Evolutionary conservation across 2,113 vertebrate genomes (phyloP).

Genomic region (Dasyprocta punctata): DNA sequence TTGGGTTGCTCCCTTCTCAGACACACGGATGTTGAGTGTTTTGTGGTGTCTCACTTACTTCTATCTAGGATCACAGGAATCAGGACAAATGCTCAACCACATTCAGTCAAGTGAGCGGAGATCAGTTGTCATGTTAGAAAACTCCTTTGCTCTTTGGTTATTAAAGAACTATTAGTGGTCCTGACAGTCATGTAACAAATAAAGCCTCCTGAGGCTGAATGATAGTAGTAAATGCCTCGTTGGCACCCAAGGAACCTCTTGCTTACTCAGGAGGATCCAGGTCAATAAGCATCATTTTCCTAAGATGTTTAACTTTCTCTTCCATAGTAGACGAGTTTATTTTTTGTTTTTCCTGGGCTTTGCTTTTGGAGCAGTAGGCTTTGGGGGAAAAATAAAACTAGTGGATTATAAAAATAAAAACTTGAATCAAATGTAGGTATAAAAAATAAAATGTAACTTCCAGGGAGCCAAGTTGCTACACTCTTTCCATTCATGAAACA

Average conservation of each 20-base stretch:
- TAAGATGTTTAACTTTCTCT: conserved; percentile 55
- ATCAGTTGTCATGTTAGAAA: conserved; percentile 34
- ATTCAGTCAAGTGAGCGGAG: not conserved
- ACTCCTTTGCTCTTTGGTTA: conserved; percentile 30
- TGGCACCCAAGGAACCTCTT: not conserved
- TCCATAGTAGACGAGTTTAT: not conserved
- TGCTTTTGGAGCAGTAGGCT: conserved; percentile 34
- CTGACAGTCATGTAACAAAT: not conserved
- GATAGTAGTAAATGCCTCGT: not conserved
- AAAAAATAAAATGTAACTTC: conserved; percentile 50
- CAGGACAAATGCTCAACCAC: not conserved
- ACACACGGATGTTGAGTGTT: not conserved
- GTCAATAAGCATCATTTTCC: conserved; percentile 56
- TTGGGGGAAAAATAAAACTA: conserved; percentile 6
- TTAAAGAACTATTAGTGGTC: conserved; percentile 32
- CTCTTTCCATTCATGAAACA: conserved; percentile 13
- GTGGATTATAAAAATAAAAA: conserved; percentile 50
- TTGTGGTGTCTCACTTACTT: not conserved
- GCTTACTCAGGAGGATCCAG: not conserved
- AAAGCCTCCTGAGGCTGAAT: not conserved
- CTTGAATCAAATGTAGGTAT: conserved; percentile 46
- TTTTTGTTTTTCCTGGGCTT: not conserved
- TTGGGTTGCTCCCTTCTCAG: not conserved
- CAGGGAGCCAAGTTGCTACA: not conserved
- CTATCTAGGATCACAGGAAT: not conserved